Percentiles rank a stretch among this genome's conserved stretches.
These are phyloP conservation scores for Phaonia tiefii DNA, from an alignment of 2,888 invertebrate species.

Conservation along the genomic window DNA sequence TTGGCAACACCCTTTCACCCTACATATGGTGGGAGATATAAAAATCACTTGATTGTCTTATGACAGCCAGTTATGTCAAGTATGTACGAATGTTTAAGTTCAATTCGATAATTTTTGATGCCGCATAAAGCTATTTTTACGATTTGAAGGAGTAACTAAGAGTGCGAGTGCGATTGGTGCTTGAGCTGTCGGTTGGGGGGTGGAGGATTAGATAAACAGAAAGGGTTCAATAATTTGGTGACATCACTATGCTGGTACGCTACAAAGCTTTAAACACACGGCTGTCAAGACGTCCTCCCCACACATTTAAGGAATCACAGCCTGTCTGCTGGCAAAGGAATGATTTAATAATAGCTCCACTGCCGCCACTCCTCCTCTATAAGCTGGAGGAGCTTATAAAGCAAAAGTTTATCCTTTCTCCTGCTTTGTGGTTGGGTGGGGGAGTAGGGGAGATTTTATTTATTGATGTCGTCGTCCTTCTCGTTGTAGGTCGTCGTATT, in stretches of 20 bases:
- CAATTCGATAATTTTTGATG: slow-evolving; percentile 63
- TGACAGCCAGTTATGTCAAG: too few relatives aligned
- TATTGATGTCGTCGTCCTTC: slow-evolving; percentile 50
- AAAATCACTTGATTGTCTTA: slow-evolving; percentile 37
- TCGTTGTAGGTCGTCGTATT: not conserved
- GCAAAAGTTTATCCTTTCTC: slow-evolving; percentile 39
- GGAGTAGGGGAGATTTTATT: slow-evolving; percentile 62
- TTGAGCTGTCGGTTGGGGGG: too few relatives aligned
- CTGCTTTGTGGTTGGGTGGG: slow-evolving; percentile 21
- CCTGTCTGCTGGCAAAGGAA: not conserved
- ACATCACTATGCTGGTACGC: slow-evolving; percentile 64
- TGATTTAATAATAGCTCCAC: slow-evolving; percentile 42
- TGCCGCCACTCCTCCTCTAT: slow-evolving; percentile 18
- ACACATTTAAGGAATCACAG: not conserved
- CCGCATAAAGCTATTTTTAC: slow-evolving; percentile 28
- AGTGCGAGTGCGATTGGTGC: not conserved
- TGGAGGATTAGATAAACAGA: too few relatives aligned
- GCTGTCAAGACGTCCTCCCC: too few relatives aligned
- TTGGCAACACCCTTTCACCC: not conserved
- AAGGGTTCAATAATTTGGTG: slow-evolving; percentile 55
- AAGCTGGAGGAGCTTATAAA: slow-evolving; percentile 51
- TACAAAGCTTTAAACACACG: slow-evolving; percentile 34
- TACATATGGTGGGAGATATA: not conserved
- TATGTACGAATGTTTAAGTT: slow-evolving; percentile 45
- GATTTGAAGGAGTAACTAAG: slow-evolving; percentile 37